Evolutionary conservation across 2,113 vertebrate genomes (phyloP).

Genomic region (Lycaon pictus): DNA sequence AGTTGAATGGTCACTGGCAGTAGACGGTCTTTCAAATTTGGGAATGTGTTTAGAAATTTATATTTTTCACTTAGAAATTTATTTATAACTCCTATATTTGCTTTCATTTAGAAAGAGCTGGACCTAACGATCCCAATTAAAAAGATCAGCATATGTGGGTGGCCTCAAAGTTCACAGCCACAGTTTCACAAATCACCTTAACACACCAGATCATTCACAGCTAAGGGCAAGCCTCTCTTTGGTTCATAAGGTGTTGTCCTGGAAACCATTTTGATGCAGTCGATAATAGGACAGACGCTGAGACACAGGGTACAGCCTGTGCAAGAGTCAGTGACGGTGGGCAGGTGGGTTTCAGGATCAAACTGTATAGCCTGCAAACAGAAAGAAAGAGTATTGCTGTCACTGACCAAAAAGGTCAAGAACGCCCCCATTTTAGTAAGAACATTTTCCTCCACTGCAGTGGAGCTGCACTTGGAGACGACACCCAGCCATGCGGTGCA

Average conservation of each 20-base stretch:
- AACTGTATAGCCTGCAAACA: conserved; percentile 94
- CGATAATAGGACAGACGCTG: conserved; percentile 96
- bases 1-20: conserved; percentile 35
- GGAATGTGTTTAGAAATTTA: conserved; percentile 41
- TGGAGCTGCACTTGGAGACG: conserved; percentile 20
- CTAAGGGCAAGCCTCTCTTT: conserved; percentile 93
- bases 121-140: conserved; percentile 79
- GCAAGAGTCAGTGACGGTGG: conserved; percentile 92
- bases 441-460: conserved; percentile 45
- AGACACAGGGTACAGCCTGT: conserved; percentile 96
- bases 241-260: conserved; percentile 93
- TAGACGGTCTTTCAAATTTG: conserved; percentile 12
- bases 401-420: conserved; percentile 77
- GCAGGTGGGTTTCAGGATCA: conserved; percentile 94
- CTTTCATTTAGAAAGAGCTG: conserved; percentile 79
- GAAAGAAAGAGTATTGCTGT: conserved; percentile 82
- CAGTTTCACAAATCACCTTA: conserved; percentile 84
- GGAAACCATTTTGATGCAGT: conserved; percentile 97
- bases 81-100: not conserved
- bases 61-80: not conserved
- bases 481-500: conserved; percentile 51
- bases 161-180: conserved; percentile 65
- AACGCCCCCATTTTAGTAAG: conserved; percentile 56
- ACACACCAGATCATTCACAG: conserved; percentile 86
- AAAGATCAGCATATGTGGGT: conserved; percentile 80